Conservation (phyloP, 1,140 invertebrate species). For the Anastatus disparis region DNA sequence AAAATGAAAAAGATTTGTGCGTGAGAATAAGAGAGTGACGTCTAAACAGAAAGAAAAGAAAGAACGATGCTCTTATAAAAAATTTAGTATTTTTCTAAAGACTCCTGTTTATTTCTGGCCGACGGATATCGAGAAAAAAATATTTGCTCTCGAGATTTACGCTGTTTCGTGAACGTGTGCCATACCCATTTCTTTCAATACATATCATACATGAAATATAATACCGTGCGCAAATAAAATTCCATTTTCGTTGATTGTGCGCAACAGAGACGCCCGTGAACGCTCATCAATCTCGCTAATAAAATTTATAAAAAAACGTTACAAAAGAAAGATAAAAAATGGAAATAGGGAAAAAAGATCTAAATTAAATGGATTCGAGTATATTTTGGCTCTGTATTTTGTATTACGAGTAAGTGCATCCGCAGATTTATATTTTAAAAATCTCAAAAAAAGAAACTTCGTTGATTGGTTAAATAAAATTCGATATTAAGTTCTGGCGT, state of each 20-base stretch:
- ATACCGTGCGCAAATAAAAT: slow-evolving; percentile 53
- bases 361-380: slow-evolving; percentile 12
- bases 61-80: slow-evolving; percentile 60
- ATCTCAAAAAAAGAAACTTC: background rate
- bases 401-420: too few species aligned
- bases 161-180: slow-evolving; percentile 50
- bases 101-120: slow-evolving; percentile 65
- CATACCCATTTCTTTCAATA: too few species aligned
- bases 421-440: slow-evolving; percentile 2
- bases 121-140: slow-evolving; percentile 60
- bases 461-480: slow-evolving; percentile 21
- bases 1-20: background rate
- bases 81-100: slow-evolving; percentile 62
- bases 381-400: too few species aligned
- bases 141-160: slow-evolving; percentile 60
- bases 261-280: slow-evolving; percentile 19
- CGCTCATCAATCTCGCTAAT: slow-evolving; percentile 47
- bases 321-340: slow-evolving; percentile 34
- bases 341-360: background rate
- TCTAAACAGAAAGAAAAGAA: too few species aligned
- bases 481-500: background rate
- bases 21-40: slow-evolving; percentile 10
- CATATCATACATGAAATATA: slow-evolving; percentile 44
- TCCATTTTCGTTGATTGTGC: slow-evolving; percentile 51
- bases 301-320: too few species aligned